Evolutionary conservation across 2,797 vertebrate species (phyloP).

Genomic region (Helicolenus hilgendorfi): DNA sequence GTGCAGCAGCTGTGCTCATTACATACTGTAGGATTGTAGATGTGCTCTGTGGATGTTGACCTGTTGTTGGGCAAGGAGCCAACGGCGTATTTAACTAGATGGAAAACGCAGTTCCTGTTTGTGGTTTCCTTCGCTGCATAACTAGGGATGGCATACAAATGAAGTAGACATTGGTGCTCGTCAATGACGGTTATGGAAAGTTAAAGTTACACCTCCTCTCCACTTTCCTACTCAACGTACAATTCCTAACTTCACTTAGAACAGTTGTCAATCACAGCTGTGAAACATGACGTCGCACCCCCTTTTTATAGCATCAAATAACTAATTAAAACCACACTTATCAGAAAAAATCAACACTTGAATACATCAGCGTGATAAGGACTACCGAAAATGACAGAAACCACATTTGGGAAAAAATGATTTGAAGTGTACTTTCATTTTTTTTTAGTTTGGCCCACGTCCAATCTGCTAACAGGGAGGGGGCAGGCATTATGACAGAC

Average conservation of each 20-base stretch:
- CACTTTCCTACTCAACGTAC: neutral
- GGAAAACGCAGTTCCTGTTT: neutral
- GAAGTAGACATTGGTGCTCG: neutral
- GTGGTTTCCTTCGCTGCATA: neutral
- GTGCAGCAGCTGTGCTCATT: constrained; percentile 1
- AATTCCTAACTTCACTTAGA: neutral
- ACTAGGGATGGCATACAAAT: no score
- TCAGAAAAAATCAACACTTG: neutral
- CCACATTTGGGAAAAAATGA: no score
- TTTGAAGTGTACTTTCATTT: no score
- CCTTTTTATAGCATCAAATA: neutral
- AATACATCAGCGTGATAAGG: no score
- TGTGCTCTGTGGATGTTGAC: neutral
- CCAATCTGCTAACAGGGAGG: neutral
- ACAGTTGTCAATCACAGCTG: neutral
- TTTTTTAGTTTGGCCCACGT: no score
- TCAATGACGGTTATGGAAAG: neutral
- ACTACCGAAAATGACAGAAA: no score
- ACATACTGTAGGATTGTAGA: neutral
- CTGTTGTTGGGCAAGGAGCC: neutral
- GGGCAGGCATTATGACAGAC: no score
- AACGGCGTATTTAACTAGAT: neutral
- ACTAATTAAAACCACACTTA: neutral
- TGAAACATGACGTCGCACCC: neutral
- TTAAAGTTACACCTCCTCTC: neutral